Evolutionary conservation across 2,888 invertebrate genomes (phyloP).

Genomic region (Synergus itoensis): DNA sequence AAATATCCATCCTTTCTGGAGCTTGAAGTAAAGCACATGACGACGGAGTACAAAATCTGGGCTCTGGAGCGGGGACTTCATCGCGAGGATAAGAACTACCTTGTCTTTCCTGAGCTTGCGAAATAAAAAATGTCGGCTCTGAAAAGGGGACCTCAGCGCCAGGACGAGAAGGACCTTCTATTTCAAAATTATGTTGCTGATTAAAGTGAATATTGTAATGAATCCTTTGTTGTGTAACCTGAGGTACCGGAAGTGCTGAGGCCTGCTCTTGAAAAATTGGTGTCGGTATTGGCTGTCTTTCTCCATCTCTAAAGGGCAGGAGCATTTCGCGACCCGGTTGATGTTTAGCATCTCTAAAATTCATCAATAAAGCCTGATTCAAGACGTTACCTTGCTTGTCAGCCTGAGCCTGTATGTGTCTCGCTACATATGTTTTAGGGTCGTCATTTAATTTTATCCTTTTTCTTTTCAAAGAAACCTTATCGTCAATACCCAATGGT

Average conservation of each 20-base stretch:
- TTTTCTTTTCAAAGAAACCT: conserved; percentile 81
- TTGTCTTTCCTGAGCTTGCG: no score
- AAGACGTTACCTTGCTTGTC: conserved; percentile 65
- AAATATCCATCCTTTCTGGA: no score
- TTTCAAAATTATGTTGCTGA: neutral
- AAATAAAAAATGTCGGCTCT: no score
- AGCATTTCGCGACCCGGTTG: neutral
- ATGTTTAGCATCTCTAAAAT: neutral
- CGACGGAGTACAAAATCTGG: no score
- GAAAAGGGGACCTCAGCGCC: no score
- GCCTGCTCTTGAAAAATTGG: neutral
- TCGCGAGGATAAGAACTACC: no score
- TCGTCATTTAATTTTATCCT: conserved; percentile 77
- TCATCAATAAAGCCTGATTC: conserved; percentile 2
- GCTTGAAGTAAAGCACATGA: no score
- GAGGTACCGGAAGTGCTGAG: neutral
- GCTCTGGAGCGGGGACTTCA: no score
- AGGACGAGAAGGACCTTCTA: no score
- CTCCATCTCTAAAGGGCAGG: neutral
- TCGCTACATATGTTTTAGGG: conserved; percentile 77
- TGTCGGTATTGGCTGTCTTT: neutral
- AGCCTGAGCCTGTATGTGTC: conserved; percentile 78
- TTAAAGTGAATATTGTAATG: neutral
- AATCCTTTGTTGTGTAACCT: neutral
- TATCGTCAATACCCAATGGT: conserved; percentile 63